Conservation (phyloP, 2,797 vertebrate species). For the Onychomys torridus region DNA sequence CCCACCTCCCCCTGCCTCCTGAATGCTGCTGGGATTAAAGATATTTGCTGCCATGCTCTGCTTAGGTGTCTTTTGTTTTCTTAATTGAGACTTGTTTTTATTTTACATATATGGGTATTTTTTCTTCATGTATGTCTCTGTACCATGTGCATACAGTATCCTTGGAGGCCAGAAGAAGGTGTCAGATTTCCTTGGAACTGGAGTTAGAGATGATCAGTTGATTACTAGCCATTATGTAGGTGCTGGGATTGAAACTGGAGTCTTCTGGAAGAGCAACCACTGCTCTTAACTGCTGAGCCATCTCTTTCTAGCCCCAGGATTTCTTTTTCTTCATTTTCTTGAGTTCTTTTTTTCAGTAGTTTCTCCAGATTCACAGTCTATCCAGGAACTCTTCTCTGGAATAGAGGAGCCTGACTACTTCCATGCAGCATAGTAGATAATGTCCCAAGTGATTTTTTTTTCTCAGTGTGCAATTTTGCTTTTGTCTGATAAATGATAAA, state of each 20-base stretch:
- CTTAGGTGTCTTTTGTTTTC: too few species aligned
- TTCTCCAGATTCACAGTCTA: background rate
- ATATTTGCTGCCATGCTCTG: too few species aligned
- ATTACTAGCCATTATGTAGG: background rate
- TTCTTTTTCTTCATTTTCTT: slow-evolving; percentile 51
- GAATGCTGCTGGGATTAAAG: background rate
- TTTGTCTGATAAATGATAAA: background rate
- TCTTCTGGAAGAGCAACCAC: background rate
- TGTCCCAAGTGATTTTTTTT: slow-evolving; percentile 1
- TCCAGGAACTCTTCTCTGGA: slow-evolving; percentile 45
- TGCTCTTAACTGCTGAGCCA: background rate
- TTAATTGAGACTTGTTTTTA: background rate
- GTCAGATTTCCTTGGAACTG: background rate
- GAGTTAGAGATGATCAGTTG: background rate
- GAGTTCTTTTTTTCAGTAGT: slow-evolving; percentile 33
- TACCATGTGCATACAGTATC: background rate
- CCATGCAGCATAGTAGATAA: background rate
- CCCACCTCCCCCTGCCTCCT: too few species aligned
- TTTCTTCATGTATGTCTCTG: background rate
- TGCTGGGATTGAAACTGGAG: background rate
- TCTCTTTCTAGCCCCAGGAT: background rate
- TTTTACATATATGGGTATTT: background rate
- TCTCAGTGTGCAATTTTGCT: background rate
- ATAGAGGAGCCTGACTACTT: background rate
- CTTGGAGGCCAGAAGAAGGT: background rate